phyloP scores from a whole-genome alignment of 2,888 invertebrate genomes.

The Zhuqinia jingwanae region DNA sequence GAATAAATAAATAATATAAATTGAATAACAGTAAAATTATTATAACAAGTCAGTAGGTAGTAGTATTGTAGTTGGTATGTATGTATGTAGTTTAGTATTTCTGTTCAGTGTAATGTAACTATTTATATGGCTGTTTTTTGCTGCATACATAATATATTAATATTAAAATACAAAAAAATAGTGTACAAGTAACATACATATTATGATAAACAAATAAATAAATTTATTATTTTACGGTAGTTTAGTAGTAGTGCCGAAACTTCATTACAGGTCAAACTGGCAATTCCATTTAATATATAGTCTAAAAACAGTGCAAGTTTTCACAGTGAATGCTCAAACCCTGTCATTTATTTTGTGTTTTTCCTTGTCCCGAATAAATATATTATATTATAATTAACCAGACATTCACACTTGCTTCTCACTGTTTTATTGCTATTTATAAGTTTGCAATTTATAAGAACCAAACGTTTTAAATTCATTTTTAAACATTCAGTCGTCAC shows the following conservation, averaged over 20 bases:
- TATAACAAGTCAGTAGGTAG: too few species aligned
- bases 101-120: neutral
- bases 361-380: slow-evolving; percentile 13
- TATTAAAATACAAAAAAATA: neutral
- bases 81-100: neutral
- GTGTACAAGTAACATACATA: slow-evolving; percentile 13
- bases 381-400: neutral
- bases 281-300: neutral
- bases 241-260: neutral
- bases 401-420: neutral
- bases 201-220: neutral
- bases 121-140: slow-evolving; percentile 31
- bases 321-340: slow-evolving; percentile 18
- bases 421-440: neutral
- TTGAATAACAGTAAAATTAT: neutral
- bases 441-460: too few species aligned
- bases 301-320: slow-evolving; percentile 15
- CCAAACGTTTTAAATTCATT: too few species aligned
- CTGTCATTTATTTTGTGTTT: neutral
- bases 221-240: neutral
- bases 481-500: too few species aligned
- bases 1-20: slow-evolving; percentile 9
- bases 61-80: too few species aligned
- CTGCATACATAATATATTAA: neutral
- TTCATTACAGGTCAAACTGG: neutral